Evolutionary conservation across 2,797 vertebrate species (phyloP), one percentile per base, ranked within the genome.

Genomic region (Momotus momota): DNA sequence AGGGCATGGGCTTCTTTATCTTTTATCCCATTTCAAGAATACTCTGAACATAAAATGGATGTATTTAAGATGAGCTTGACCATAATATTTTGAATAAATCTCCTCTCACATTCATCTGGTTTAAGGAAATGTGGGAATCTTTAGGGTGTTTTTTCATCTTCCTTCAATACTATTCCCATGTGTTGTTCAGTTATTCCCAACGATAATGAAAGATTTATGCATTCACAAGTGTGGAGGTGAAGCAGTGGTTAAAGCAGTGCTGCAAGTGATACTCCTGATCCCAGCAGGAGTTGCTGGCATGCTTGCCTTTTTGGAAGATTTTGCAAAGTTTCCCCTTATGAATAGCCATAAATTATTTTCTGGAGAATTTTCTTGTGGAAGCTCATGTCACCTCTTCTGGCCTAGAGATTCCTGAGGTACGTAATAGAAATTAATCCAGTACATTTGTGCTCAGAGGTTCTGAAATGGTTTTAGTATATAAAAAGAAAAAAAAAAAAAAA

Each of bases 211-310:
- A 98, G 97, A 98, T 98, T 97, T 98, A 98, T 97, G 86, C 83
- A 92, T 97, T 82, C 93, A 97, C 97, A 98, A 97, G 94, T 96
- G 95, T 86, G 86, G 93, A 97, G 95, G 96, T 97, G 96, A 98
- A 97, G 78, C 55, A 40, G 91, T 98, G 97, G 97, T 94, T 97
- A 97, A 96, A 95, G 94, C 88, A 94, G 78, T 70, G 84, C 67
- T 98, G 97, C 89, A 97, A 97, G 93, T 87, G 96, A 98, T 98
- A 98, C 96, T 96, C 95, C 95, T 98, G 96, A 97, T 98, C 97
- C 95, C 95, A 96, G 97, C 89, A 97, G 97, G 97, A 97, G 90
- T 67, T 97, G 90, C 73, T 96, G 93, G 69, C 89, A 91, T 82
- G 72, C 93, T 90, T 96, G 71, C 92, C 72, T 94, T 96, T 90